Evolutionary conservation across 2,797 vertebrate genomes (phyloP).

Genomic region (Echeneis naucrates): DNA sequence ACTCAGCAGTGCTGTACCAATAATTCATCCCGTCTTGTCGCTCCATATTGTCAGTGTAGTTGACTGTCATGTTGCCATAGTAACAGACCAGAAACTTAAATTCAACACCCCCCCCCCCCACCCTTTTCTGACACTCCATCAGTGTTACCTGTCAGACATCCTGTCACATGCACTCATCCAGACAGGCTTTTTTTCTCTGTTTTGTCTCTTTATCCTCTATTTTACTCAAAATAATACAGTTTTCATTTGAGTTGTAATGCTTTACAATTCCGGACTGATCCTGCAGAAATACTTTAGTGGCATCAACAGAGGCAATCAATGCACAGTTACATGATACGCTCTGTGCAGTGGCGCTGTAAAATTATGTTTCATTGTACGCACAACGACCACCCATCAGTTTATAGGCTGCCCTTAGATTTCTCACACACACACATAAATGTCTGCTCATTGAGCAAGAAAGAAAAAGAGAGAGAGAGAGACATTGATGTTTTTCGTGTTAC

Average conservation of each 20-base stretch:
- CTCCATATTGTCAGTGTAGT: slow-evolving; percentile 82
- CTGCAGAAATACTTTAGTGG: neutral
- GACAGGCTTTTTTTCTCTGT: slow-evolving; percentile 66
- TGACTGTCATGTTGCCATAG: slow-evolving; percentile 71
- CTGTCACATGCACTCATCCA: slow-evolving; percentile 78
- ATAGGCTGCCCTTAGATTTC: no score
- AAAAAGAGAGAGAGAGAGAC: no score
- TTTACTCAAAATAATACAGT: neutral
- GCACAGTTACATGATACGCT: neutral
- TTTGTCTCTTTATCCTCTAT: slow-evolving; percentile 39
- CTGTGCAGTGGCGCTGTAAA: no score
- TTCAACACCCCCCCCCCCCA: slow-evolving; percentile 42
- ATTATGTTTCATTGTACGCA: no score
- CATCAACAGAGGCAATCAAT: neutral
- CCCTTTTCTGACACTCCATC: slow-evolving; percentile 68
- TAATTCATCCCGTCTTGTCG: slow-evolving; percentile 74
- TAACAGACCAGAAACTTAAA: slow-evolving; percentile 48
- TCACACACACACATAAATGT: no score
- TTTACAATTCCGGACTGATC: neutral
- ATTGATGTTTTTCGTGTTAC: no score
- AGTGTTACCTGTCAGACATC: slow-evolving; percentile 77
- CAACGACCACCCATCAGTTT: no score
- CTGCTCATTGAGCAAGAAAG: no score
- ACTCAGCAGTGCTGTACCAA: slow-evolving; percentile 31
- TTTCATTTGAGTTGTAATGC: neutral